Evolutionary conservation across 2,113 vertebrate genomes (phyloP), one percentile per base, ranked within the genome.

Genomic region (Mus pahari): DNA sequence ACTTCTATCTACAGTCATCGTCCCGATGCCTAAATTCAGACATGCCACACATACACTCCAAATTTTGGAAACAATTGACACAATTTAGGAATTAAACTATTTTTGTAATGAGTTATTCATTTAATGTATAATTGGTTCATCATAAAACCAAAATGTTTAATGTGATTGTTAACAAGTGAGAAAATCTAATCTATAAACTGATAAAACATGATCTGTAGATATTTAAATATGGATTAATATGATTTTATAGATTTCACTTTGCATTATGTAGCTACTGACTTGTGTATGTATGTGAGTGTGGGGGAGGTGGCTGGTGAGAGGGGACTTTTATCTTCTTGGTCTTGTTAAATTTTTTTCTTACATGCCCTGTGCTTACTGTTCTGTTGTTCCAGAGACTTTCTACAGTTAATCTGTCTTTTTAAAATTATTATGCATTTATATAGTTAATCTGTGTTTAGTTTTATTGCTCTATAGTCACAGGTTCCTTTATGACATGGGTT

Each of bases 1-100:
- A 79, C 3, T 64, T 22, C 48, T 11, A 5, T 55, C 4, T 53
- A 33, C 28, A 93, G 33, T 39, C 9, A 16, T 68, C 55, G 20
- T 68, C 71, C 50, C 24, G 1, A 62, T 39, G 19, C 3, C 12
- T 86, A 73, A 36, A 86, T 87, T 53, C 74, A n/a, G 28, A 94
- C 55, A 33, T 13, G 7, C 19, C 45, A 89, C 45, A 95, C 31
- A 16, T 55, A 71, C 45, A 68, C 0, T 2, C 9, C n/a, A 78
- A 81, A 53, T 13, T 42, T 36, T 87, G 88, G 3, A 89, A 94
- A 84, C 75, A 14, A 58, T 90, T 89, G 39, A 75, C 71, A 86
- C 89, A 79, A 92, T 92, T 50, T n/a, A 92, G 42, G 24, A 33
- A 87, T 42, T 89, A 14, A 89, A 90, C 22, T 86, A 73, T 24